phyloP scores from a whole-genome alignment of 2,888 invertebrate genomes.

The Sesamia inferens region DNA sequence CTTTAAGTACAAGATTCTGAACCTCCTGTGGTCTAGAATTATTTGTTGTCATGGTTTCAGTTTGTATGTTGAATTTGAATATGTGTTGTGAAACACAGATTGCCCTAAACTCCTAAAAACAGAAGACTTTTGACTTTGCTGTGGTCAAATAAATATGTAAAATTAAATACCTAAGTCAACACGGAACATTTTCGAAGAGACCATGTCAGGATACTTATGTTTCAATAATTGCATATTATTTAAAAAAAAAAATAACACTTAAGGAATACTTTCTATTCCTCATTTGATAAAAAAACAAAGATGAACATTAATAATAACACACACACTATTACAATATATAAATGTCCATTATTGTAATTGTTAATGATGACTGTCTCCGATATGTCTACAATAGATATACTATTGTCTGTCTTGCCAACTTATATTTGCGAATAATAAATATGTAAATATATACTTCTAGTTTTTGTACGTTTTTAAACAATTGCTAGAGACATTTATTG shows the following conservation, averaged over 20 bases:
- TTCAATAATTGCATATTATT: constrained; percentile 33
- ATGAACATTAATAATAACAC: not conserved
- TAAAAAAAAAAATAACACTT: constrained; percentile 6
- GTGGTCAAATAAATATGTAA: not conserved
- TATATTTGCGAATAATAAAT: constrained; percentile 2
- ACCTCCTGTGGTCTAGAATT: not conserved
- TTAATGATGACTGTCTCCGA: constrained; percentile 14
- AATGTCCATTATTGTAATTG: constrained; percentile 18
- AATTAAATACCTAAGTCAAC: constrained; percentile 29
- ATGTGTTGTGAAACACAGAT: not conserved
- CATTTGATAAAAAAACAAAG: not conserved
- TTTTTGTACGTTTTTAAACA: constrained; percentile 16
- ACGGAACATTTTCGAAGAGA: constrained; percentile 33
- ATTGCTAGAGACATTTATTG: not conserved
- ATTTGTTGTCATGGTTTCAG: not conserved
- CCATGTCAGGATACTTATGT: constrained; percentile 32
- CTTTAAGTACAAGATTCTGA: not conserved
- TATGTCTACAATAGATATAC: constrained; percentile 10
- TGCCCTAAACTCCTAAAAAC: not conserved
- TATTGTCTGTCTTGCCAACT: constrained; percentile 1
- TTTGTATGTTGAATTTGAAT: not conserved
- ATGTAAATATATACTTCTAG: not conserved
- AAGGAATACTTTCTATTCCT: not conserved
- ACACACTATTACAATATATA: not conserved
- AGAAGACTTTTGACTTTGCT: not conserved